These are phyloP conservation scores for Catharus ustulatus DNA, from an alignment of 2,797 vertebrate genomes.

Conservation along the genomic window DNA sequence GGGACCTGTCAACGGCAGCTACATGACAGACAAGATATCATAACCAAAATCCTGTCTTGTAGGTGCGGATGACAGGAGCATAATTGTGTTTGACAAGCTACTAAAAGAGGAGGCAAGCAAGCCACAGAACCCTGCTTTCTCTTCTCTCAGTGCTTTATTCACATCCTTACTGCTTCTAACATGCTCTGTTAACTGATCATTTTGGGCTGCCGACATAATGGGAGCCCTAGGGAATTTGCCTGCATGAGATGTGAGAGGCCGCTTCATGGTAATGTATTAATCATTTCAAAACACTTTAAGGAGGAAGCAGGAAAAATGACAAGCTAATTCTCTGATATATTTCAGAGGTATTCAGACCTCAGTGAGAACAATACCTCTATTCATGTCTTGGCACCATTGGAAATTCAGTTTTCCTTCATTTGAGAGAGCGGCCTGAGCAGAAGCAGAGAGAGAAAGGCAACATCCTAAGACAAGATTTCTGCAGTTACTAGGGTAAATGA, in stretches of 20 bases:
- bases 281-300: constrained; percentile 67
- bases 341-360: constrained; percentile 46
- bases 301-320: constrained; percentile 56
- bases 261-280: constrained; percentile 62
- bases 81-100: constrained; percentile 54
- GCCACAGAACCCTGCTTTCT: neutral
- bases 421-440: neutral
- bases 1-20: constrained; percentile 35
- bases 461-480: constrained; percentile 17
- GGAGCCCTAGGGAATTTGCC: constrained; percentile 41
- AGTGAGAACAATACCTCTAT: constrained; percentile 68
- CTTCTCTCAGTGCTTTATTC: neutral
- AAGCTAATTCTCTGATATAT: constrained; percentile 47
- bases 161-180: neutral
- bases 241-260: constrained; percentile 56
- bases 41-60: constrained; percentile 44
- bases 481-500: neutral
- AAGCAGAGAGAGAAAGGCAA: neutral
- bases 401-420: constrained; percentile 56
- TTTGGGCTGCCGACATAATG: constrained; percentile 44
- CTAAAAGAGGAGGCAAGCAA: constrained; percentile 29
- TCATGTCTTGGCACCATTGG: constrained; percentile 42
- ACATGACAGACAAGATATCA: constrained; percentile 38
- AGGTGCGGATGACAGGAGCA: constrained; percentile 34
- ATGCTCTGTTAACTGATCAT: constrained; percentile 43